Evolutionary conservation across 1,140 invertebrate genomes (phyloP).

Genomic region (Dermatophagoides farinae): DNA sequence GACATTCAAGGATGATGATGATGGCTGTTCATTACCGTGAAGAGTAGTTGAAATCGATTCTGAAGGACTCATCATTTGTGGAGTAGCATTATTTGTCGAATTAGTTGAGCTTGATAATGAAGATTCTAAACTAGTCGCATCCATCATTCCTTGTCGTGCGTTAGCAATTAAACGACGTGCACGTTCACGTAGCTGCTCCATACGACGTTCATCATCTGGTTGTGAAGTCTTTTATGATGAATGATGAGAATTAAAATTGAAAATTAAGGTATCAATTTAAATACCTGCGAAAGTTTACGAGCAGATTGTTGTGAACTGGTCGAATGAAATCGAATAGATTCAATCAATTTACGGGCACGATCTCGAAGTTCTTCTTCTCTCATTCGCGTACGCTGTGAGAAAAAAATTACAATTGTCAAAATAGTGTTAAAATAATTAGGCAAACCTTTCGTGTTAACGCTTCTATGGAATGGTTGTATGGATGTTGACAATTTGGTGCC

Average conservation of each 20-base stretch:
- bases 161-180: constrained; percentile 72
- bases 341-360: constrained; percentile 65
- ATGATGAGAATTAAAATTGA: too few relatives aligned
- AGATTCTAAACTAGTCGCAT: constrained; percentile 11
- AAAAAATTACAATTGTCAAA: neutral
- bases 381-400: constrained; percentile 18
- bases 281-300: too few relatives aligned
- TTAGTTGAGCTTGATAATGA: neutral
- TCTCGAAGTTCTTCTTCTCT: constrained; percentile 44
- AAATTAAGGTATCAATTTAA: too few relatives aligned
- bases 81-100: neutral
- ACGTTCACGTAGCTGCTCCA: constrained; percentile 58
- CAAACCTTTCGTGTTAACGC: too few relatives aligned
- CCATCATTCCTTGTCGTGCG: constrained; percentile 42
- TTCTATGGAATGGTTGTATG: neutral
- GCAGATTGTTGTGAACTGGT: neutral
- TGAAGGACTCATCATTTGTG: neutral
- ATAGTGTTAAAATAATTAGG: neutral
- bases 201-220: constrained; percentile 54
- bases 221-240: constrained; percentile 7
- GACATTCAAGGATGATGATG: neutral
- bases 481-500: constrained; percentile 5
- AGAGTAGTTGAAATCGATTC: neutral
- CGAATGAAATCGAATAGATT: constrained; percentile 43
- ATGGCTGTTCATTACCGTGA: neutral